Base-by-base conservation (phyloP, 2,113 vertebrate species). In the Promerops cafer region DNA sequence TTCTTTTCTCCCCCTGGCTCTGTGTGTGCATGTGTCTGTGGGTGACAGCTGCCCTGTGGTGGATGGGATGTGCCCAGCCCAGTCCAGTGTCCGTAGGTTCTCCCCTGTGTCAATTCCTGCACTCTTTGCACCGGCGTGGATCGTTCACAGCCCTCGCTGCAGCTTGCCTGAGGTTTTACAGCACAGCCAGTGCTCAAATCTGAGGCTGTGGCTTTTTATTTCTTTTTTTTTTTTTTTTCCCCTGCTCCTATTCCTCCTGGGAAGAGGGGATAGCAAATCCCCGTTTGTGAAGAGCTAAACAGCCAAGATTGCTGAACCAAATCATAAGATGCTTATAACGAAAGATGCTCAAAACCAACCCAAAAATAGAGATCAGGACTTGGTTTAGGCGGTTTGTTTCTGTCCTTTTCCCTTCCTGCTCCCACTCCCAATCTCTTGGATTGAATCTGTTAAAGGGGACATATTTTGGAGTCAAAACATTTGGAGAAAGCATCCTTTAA, bases 261-360 rank as follows among this genome's bases (percentile, higher is more conserved):
- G 54, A 54, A 60, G 59, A 26, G 65, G 64, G 69, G 53, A n/a
- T 27, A 30, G 61, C 57, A 81, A 82, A 77, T 77, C 83, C 72
- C 69, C 7, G 5, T 19, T 79, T 76, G 82, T 16, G 40, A 89
- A 80, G 50, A 93, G 65, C n/a, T 66, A 7, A 91, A 64, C 8
- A 77, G 56, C 56, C 83, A 89, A 79, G 86, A 78, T 4, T 75
- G 87, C 79, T 65, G 76, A 87, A 89, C 52, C 44, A 75, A 85
- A 89, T 53, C 71, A 40, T 74, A 71, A 87, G 87, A 95, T 95
- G 90, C 83, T 93, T 81, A 37, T 50, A 83, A 80, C 0, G 75
- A 92, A 94, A 91, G 79, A 93, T 90, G 69, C 72, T 94, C 76
- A 49, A 90, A 89, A 57, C 30, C 53, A 75, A 74, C 79, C 60